Evolutionary conservation across 2,113 vertebrate genomes (phyloP).

Genomic region (Albula glossodonta): DNA sequence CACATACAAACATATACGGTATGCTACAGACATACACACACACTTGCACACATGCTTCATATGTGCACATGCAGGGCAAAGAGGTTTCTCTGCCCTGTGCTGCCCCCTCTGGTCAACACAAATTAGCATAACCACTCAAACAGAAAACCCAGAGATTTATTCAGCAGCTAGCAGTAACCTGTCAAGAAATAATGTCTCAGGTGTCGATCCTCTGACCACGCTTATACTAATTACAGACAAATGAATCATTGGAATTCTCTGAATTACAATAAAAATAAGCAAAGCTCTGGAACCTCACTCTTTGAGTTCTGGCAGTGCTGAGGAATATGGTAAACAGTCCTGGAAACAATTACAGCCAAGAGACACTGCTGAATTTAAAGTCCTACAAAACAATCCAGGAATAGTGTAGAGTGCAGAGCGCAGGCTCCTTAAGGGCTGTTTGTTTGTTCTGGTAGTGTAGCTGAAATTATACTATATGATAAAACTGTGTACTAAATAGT

Average conservation of each 20-base stretch:
- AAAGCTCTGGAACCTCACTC: background rate
- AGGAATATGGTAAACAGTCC: background rate
- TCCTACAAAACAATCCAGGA: background rate
- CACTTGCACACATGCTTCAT: background rate
- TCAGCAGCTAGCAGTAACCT: background rate
- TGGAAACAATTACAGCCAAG: background rate
- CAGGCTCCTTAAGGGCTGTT: background rate
- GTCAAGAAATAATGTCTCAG: background rate
- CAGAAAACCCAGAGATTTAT: background rate
- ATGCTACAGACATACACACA: background rate
- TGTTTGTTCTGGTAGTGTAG: too few relatives aligned
- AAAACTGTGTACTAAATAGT: too few relatives aligned
- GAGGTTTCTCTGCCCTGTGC: background rate
- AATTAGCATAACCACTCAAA: background rate
- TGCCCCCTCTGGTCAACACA: background rate
- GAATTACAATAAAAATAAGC: background rate
- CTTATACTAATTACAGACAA: background rate
- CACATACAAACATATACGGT: background rate
- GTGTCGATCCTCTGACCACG: background rate
- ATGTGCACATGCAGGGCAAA: background rate
- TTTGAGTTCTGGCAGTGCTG: background rate
- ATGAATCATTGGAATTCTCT: background rate
- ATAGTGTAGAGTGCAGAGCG: background rate
- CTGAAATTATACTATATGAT: too few relatives aligned
- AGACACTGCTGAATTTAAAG: background rate